phyloP scores from a whole-genome alignment of 2,113 vertebrate species.

The Tylochromis polylepis region DNA sequence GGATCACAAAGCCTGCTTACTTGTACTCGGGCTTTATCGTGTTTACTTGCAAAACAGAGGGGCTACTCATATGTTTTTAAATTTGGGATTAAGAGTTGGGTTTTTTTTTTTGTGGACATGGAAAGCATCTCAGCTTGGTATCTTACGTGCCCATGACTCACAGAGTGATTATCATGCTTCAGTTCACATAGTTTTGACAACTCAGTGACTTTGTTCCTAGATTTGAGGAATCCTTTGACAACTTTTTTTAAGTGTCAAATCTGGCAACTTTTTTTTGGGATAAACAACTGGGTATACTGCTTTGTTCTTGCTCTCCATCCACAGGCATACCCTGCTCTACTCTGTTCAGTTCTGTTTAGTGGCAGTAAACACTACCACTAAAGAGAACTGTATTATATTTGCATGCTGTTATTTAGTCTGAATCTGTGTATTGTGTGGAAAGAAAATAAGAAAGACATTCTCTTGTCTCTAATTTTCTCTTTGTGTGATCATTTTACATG shows the following conservation, averaged over 20 bases:
- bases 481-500: background rate
- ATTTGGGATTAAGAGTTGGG: accelerated
- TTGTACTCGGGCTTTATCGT: background rate
- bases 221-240: background rate
- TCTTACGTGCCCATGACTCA: background rate
- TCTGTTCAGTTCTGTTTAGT: background rate
- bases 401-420: background rate
- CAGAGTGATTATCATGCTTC: background rate
- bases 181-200: background rate
- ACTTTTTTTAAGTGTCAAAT: background rate
- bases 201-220: background rate
- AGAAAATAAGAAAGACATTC: background rate
- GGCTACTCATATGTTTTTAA: background rate
- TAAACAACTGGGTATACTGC: background rate
- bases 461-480: background rate
- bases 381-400: background rate
- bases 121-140: background rate
- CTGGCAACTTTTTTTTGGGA: background rate
- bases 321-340: background rate
- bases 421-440: background rate
- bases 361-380: background rate
- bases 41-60: background rate
- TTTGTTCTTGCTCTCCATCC: background rate
- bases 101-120: background rate
- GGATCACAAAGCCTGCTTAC: background rate